phyloP scores from a whole-genome alignment of 2,113 vertebrate genomes.

The Polyodon spathula region DNA sequence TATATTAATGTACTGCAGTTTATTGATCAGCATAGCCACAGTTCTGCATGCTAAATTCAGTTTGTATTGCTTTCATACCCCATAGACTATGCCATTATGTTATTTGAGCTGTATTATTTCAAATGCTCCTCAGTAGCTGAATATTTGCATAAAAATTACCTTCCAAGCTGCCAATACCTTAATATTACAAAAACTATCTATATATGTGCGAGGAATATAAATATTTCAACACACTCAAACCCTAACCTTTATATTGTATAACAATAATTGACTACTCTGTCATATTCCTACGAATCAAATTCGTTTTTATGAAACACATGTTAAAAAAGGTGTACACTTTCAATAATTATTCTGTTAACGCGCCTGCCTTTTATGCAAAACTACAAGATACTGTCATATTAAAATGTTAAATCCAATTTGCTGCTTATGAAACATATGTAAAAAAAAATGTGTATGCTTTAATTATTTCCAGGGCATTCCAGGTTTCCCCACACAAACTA shows the following conservation, averaged over 20 bases:
- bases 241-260: conserved; percentile 57
- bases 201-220: conserved; percentile 45
- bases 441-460: conserved; percentile 80
- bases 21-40: conserved; percentile 52
- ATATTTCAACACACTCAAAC: conserved; percentile 46
- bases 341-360: conserved; percentile 95
- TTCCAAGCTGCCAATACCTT: conserved; percentile 32
- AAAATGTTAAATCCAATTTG: conserved; percentile 96
- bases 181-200: conserved; percentile 30
- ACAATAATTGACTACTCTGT: conserved; percentile 71
- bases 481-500: conserved; percentile 63
- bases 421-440: conserved; percentile 97
- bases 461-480: conserved; percentile 91
- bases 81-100: conserved; percentile 46
- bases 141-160: conserved; percentile 61
- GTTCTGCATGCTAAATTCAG: conserved; percentile 20
- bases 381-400: conserved; percentile 92
- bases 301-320: conserved; percentile 83
- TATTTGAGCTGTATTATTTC: conserved; percentile 60
- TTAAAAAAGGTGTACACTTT: conserved; percentile 85
- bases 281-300: conserved; percentile 92
- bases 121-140: conserved; percentile 22
- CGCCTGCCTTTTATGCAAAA: conserved; percentile 82
- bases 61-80: conserved; percentile 48
- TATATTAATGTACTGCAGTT: conserved; percentile 49